Percentiles rank a stretch among this genome's conserved stretches.
phyloP scores from a whole-genome alignment of 2,888 invertebrate genomes.

The Drosophila phalerata region DNA sequence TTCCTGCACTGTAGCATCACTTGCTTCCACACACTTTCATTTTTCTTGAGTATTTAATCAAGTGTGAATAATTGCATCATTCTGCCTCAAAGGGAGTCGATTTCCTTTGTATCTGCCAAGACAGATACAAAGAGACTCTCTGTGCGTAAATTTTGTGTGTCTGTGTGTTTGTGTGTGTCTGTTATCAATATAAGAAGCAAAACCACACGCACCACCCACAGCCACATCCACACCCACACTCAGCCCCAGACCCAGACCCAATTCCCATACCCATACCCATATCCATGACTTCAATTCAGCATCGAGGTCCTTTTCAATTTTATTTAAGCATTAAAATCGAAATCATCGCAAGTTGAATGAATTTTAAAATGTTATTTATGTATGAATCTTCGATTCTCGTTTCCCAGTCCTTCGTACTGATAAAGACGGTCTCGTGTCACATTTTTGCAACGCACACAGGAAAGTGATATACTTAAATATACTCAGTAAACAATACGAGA shows the following conservation, averaged over 20 bases:
- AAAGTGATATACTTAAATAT: background rate
- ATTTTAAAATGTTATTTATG: constrained; percentile 61
- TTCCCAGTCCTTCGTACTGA: background rate
- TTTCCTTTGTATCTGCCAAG: constrained; percentile 66
- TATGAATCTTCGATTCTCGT: constrained; percentile 40
- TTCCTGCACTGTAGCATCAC: constrained; percentile 12
- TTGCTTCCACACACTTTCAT: constrained; percentile 74
- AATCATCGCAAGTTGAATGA: constrained; percentile 57
- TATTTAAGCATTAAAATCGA: constrained; percentile 56
- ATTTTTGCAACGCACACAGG: background rate
- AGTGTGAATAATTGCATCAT: constrained; percentile 80
- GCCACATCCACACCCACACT: background rate
- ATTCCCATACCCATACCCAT: background rate
- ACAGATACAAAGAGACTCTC: constrained; percentile 33
- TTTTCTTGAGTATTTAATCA: constrained; percentile 80
- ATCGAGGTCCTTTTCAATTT: constrained; percentile 45
- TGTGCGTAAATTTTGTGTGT: background rate
- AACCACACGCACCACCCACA: constrained; percentile 32
- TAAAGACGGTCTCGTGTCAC: background rate
- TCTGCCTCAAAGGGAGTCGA: constrained; percentile 78
- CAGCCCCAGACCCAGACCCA: background rate
- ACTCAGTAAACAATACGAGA: too few species aligned
- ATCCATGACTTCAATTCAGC: constrained; percentile 12
- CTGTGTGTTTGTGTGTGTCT: background rate
- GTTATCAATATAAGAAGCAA: constrained; percentile 52